phyloP scores from a whole-genome alignment of 2,888 invertebrate genomes.

The Caenorhabditis plicata region DNA sequence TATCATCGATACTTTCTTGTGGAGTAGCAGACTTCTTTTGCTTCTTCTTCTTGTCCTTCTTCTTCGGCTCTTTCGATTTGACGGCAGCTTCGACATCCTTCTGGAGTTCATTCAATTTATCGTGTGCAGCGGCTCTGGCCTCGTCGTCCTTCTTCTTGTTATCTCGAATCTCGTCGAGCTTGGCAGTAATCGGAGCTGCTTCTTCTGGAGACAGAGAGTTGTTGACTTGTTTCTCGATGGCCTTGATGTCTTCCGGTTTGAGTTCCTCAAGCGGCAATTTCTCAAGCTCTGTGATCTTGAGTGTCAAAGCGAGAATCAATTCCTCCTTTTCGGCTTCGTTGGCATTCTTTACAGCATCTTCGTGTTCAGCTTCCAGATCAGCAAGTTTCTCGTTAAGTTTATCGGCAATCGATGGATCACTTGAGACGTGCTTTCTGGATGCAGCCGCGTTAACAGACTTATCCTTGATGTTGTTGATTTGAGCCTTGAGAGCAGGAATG shows the following conservation, averaged over 20 bases:
- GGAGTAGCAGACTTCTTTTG: too few species aligned
- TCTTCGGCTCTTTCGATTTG: conserved; percentile 2
- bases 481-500: conserved; percentile 25
- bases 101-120: conserved; percentile 16
- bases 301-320: conserved; percentile 10
- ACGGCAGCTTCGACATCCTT: conserved; percentile 17
- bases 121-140: conserved; percentile 15
- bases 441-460: conserved; percentile 8
- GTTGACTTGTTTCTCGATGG: conserved; percentile 3
- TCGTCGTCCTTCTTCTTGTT: conserved; percentile 7
- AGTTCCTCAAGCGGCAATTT: conserved; percentile 3
- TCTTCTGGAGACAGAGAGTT: neutral
- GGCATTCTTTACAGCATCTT: conserved; percentile 14
- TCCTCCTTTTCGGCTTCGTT: conserved; percentile 25
- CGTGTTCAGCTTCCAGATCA: conserved; percentile 7
- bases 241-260: conserved; percentile 2
- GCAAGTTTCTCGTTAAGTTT: conserved; percentile 3
- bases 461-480: conserved; percentile 18
- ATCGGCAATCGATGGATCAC: conserved; percentile 4
- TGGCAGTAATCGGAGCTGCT: neutral
- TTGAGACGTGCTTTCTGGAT: conserved; percentile 18
- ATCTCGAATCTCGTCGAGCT: conserved; percentile 1
- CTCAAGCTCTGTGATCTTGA: conserved; percentile 16
- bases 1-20: conserved; percentile 4
- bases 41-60: conserved; percentile 9